These are phyloP conservation scores for Hystrix brachyura DNA, from an alignment of 2,113 vertebrate genomes.

Conservation along the genomic window DNA sequence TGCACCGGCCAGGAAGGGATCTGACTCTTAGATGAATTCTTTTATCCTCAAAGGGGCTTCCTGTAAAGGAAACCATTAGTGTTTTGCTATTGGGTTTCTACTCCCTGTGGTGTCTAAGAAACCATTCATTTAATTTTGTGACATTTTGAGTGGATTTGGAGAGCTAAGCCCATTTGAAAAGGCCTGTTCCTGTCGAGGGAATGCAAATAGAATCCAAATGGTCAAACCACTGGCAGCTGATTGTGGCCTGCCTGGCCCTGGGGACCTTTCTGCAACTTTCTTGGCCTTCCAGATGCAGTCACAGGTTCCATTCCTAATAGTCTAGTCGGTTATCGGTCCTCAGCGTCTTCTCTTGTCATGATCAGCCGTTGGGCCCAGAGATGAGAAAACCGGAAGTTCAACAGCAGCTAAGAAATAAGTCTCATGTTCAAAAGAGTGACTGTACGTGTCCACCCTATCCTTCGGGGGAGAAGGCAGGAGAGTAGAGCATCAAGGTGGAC, in stretches of 20 bases:
- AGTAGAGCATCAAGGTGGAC: background rate
- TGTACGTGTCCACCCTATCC: background rate
- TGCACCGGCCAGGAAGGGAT: constrained; percentile 82
- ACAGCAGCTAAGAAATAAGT: background rate
- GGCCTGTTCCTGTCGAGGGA: constrained; percentile 64
- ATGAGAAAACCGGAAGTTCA: background rate
- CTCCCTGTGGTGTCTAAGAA: constrained; percentile 81
- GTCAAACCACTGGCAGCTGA: constrained; percentile 40
- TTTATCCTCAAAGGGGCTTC: constrained; percentile 86
- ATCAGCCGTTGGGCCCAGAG: background rate
- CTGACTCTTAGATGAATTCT: constrained; percentile 85
- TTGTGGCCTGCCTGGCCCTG: background rate
- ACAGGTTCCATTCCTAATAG: background rate
- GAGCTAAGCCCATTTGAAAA: constrained; percentile 79
- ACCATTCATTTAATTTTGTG: constrained; percentile 82
- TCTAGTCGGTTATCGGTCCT: background rate
- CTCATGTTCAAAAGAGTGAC: background rate
- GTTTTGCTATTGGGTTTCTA: constrained; percentile 82
- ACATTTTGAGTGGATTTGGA: constrained; percentile 79
- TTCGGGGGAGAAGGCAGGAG: background rate
- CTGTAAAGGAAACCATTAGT: constrained; percentile 86
- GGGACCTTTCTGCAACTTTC: constrained; percentile 29
- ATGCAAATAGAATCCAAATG: constrained; percentile 76
- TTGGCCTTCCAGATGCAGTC: background rate
- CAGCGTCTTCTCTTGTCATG: background rate